A percentile compares a stretch with the other conserved stretches of the same genome.
phyloP scores from a whole-genome alignment of 2,888 invertebrate genomes.

The Tolmerus cingulatus region DNA sequence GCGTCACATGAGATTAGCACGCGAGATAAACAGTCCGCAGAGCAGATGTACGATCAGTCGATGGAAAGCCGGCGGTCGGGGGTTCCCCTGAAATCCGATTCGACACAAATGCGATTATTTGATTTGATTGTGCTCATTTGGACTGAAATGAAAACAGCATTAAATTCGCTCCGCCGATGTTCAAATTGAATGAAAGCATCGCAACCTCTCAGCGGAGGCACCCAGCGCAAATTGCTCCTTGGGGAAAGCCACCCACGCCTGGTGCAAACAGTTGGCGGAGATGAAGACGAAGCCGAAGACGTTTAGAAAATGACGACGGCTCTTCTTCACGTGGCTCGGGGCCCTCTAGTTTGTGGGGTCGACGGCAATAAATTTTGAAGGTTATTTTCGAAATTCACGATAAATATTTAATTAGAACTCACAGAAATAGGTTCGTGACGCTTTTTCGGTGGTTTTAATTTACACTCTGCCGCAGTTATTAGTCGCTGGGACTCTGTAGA shows the following conservation, averaged over 20 bases:
- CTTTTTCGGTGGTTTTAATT: slow-evolving; percentile 5
- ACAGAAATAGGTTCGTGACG: background rate
- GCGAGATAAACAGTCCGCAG: background rate
- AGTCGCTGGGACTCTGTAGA: background rate
- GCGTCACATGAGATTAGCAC: background rate
- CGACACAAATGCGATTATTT: slow-evolving; percentile 8
- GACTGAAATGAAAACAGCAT: background rate
- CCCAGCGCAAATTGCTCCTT: background rate
- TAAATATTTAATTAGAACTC: slow-evolving; percentile 23
- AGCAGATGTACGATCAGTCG: background rate
- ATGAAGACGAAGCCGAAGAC: background rate
- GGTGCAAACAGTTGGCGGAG: background rate
- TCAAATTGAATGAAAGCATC: background rate
- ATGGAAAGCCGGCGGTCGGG: background rate
- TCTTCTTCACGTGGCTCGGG: background rate
- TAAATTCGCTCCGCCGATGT: background rate
- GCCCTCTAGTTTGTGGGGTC: background rate
- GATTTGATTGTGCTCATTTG: background rate
- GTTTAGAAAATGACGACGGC: background rate
- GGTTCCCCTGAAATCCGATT: background rate
- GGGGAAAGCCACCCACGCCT: slow-evolving; percentile 4
- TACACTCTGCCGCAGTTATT: background rate
- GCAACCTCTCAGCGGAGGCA: background rate
- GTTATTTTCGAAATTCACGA: background rate
- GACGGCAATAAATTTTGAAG: slow-evolving; percentile 8